Evolutionary conservation across 2,888 invertebrate genomes (phyloP).

Genomic region (Drosophila flavopinicola): DNA sequence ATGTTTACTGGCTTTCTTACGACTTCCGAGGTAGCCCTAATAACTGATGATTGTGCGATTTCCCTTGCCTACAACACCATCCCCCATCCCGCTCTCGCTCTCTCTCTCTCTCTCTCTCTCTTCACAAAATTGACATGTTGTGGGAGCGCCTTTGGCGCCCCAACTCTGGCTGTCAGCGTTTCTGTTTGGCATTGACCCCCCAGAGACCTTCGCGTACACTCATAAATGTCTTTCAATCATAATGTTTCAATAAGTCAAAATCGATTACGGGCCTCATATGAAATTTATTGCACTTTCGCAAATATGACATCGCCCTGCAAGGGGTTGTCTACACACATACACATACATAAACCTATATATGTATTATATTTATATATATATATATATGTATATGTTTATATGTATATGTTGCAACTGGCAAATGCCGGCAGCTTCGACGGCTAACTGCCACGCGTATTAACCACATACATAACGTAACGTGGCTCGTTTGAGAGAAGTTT

Average conservation of each 20-base stretch:
- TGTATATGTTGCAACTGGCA: conserved; percentile 1
- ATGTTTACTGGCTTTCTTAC: conserved; percentile 64
- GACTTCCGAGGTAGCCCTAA: conserved; percentile 74
- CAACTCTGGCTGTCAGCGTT: conserved; percentile 65
- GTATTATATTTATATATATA: conserved; percentile 1
- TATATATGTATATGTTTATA: not conserved
- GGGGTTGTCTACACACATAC: conserved; percentile 5
- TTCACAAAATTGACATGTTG: conserved; percentile 50
- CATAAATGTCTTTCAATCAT: conserved; percentile 84
- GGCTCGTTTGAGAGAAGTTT: conserved; percentile 46
- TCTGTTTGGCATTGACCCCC: conserved; percentile 79
- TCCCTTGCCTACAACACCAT: too few species aligned
- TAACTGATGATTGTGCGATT: conserved; percentile 80
- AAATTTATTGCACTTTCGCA: conserved; percentile 82
- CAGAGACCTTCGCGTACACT: conserved; percentile 76
- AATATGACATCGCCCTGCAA: conserved; percentile 75
- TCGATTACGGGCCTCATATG: conserved; percentile 83
- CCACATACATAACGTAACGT: conserved; percentile 59
- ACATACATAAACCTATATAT: not conserved
- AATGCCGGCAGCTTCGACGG: conserved; percentile 8
- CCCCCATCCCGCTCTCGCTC: too few species aligned
- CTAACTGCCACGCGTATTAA: conserved; percentile 50
- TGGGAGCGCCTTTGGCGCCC: conserved; percentile 7
- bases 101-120: too few species aligned
- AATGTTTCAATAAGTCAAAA: conserved; percentile 84